Evolutionary conservation across 1,140 invertebrate genomes (phyloP).

Genomic region (Panonychus citri): DNA sequence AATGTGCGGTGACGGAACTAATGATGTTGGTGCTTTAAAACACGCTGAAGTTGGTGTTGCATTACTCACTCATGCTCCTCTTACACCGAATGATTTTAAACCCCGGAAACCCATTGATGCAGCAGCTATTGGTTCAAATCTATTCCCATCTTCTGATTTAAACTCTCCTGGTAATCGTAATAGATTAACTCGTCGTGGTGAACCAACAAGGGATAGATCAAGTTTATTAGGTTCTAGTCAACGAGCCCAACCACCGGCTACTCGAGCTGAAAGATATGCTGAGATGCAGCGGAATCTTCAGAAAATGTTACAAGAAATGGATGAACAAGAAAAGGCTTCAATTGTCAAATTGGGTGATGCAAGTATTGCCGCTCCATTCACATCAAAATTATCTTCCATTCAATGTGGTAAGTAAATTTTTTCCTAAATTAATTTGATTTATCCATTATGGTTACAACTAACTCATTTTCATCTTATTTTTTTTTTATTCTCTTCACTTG

Average conservation of each 20-base stretch:
- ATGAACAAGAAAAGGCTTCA: constrained; percentile 65
- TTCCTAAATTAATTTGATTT: neutral
- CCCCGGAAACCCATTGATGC: neutral
- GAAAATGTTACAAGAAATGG: constrained; percentile 61
- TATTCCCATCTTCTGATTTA: neutral
- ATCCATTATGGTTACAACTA: neutral
- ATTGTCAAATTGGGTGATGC: constrained; percentile 91
- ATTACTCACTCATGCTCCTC: constrained; percentile 2
- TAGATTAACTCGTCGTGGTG: neutral
- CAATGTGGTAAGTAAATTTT: constrained; percentile 60
- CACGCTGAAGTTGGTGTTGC: constrained; percentile 72
- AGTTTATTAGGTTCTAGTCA: neutral
- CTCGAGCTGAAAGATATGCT: constrained; percentile 9
- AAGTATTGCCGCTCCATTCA: constrained; percentile 96
- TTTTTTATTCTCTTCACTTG: no score
- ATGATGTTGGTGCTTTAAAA: constrained; percentile 99
- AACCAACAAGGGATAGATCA: constrained; percentile 1
- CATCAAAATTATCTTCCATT: constrained; percentile 88
- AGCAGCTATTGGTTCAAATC: neutral
- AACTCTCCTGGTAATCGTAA: neutral
- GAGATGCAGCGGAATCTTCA: constrained; percentile 29
- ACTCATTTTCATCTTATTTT: neutral
- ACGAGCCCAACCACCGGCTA: neutral
- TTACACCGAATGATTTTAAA: neutral
- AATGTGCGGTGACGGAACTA: constrained; percentile 99